Evolutionary conservation across 2,113 vertebrate genomes (phyloP).

Genomic region (Alosa alosa): DNA sequence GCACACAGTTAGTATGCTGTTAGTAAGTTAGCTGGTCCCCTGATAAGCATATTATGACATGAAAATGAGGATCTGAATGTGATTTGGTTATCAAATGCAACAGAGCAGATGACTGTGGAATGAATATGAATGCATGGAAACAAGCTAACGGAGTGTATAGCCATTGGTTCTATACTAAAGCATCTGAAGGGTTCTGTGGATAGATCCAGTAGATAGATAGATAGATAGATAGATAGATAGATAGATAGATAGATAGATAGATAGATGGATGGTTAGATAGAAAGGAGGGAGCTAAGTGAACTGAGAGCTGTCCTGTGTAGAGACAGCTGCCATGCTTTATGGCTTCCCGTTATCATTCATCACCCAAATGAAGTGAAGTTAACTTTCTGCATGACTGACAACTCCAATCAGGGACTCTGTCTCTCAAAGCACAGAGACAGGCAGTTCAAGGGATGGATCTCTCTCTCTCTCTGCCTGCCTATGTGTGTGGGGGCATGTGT

Average conservation of each 20-base stretch:
- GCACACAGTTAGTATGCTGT: background rate
- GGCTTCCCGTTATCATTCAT: constrained; percentile 23
- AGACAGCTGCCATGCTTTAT: background rate
- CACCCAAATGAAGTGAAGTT: constrained; percentile 40
- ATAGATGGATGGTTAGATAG: background rate
- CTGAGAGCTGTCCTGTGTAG: background rate
- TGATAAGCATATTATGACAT: background rate
- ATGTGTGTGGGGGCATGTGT: constrained; percentile 3
- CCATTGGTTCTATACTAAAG: background rate
- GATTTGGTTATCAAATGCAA: background rate
- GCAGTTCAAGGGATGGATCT: background rate
- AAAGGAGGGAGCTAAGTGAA: background rate
- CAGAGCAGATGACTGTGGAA: background rate
- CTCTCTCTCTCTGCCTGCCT: background rate
- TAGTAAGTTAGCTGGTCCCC: background rate
- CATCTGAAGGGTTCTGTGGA: background rate
- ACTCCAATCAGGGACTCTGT: constrained; percentile 29
- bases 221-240: background rate
- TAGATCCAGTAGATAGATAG: background rate
- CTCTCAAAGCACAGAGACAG: constrained; percentile 26
- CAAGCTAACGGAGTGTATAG: background rate
- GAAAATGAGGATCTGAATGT: background rate
- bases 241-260: background rate
- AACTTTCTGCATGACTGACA: constrained; percentile 43
- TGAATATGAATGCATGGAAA: background rate